A percentile compares a stretch with the other conserved stretches of the same genome.
These are phyloP conservation scores for Charina bottae DNA, from an alignment of 2,113 vertebrate genomes.

Conservation along the genomic window DNA sequence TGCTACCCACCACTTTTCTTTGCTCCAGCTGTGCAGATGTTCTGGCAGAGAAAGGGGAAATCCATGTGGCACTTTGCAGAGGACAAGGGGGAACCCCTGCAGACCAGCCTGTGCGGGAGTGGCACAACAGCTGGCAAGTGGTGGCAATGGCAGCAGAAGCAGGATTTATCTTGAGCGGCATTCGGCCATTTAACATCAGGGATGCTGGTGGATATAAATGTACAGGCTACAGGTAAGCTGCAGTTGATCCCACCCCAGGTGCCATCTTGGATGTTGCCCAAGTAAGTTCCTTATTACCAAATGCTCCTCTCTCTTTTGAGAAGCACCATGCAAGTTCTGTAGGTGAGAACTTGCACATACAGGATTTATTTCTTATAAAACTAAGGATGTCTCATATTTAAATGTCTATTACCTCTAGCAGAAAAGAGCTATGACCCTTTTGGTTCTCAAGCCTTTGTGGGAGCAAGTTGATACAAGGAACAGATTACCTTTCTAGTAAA, in stretches of 20 bases:
- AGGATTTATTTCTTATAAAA: background rate
- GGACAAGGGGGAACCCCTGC: conserved; percentile 93
- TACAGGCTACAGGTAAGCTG: conserved; percentile 91
- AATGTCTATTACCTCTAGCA: conserved; percentile 12
- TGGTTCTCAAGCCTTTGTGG: background rate
- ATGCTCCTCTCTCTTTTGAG: background rate
- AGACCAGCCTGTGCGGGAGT: conserved; percentile 86
- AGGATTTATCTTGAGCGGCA: conserved; percentile 81
- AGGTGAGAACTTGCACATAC: conserved; percentile 3
- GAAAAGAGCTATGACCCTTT: background rate
- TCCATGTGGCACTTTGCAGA: conserved; percentile 89
- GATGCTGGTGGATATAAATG: conserved; percentile 81
- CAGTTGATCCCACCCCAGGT: background rate
- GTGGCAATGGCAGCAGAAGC: conserved; percentile 89
- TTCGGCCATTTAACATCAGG: conserved; percentile 80
- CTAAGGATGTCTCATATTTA: conserved; percentile 31
- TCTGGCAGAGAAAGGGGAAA: conserved; percentile 82
- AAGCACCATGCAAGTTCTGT: background rate
- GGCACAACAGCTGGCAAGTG: conserved; percentile 98
- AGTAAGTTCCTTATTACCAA: background rate
- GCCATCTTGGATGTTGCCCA: background rate
- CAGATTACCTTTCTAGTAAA: background rate
- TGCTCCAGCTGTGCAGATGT: conserved; percentile 81
- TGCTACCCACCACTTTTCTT: background rate
- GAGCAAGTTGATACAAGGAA: background rate